Percentiles rank a stretch among this genome's conserved stretches.
Conservation (phyloP, 2,888 invertebrate genomes). For the Nemotelus pantherinus region DNA sequence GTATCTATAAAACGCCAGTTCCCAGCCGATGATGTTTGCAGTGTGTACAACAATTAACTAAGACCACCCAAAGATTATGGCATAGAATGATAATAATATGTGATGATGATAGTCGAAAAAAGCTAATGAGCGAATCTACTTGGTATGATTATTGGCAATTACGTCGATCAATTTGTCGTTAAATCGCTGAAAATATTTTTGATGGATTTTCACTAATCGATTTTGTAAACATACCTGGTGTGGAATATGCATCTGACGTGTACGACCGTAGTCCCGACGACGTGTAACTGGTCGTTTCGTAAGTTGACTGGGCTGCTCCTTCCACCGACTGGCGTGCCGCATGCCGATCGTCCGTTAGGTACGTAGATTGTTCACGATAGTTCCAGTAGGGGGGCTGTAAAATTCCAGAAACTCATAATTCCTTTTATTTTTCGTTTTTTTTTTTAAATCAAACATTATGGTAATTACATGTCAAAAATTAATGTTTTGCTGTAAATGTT, state of each 20-base stretch:
- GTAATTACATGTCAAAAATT: neutral
- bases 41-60: slow-evolving; percentile 18
- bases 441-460: neutral
- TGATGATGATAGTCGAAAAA: neutral
- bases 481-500: no score
- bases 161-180: no score
- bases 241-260: slow-evolving; percentile 63
- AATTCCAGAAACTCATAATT: neutral
- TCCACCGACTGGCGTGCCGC: slow-evolving; percentile 64
- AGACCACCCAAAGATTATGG: slow-evolving; percentile 11
- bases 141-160: no score
- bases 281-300: slow-evolving; percentile 63
- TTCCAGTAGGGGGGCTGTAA: slow-evolving; percentile 61
- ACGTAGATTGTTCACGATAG: slow-evolving; percentile 62
- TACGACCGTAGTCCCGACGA: slow-evolving; percentile 63
- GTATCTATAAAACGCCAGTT: slow-evolving; percentile 10
- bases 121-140: no score
- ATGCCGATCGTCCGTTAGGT: slow-evolving; percentile 63
- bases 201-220: neutral
- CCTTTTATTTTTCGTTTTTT: neutral
- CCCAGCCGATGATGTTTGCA: neutral
- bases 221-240: slow-evolving; percentile 59
- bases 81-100: neutral
- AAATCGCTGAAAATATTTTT: no score
- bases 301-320: slow-evolving; percentile 64